Base-by-base conservation (phyloP, 2,113 vertebrate genomes). In the Mohoua ochrocephala region DNA sequence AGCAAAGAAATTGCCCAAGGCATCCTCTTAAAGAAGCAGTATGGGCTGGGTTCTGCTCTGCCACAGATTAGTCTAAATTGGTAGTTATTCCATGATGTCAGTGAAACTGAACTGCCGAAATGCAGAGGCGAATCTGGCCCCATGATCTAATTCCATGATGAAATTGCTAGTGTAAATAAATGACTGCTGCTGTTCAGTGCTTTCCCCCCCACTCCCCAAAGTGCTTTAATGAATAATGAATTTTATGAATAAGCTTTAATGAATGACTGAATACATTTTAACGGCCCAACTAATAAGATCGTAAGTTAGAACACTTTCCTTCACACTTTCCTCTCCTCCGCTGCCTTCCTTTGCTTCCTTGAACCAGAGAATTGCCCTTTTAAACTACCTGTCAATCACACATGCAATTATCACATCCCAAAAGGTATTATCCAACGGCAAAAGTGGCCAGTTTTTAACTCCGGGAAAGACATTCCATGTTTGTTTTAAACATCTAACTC, bases 211-310 rank as follows among this genome's bases (percentile, higher is more conserved):
- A 26, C n/a, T 78, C 87, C 68, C 60, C 70, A 39, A 86, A 97
- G 75, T 80, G 82, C 90, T 68, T 69, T 82, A 87, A 91, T 88
- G 95, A 96, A 93, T 77, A 71, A 95, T 88, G 89, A 85, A 82
- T 95, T 85, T 94, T 87, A 64, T 69, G 92, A 96, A 94, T 93
- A 96, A 93, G 88, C 82, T 92, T 94, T 95, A 93, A 81, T 93
- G 83, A 96, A 95, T 31, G 77, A 64, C 87, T 89, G 91, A 93
- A 94, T 89, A 49, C 35, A 73, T 90, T 94, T 91, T 96, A 95
- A 91, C 10, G 3, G 80, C 63, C 41, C 85, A 89, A 83, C 47
- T 80, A 94, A 79, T 42, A 71, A 81, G 80, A 93, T 50, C 2
- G 2, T 85, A 87, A 94, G 63, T 89, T 83, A 93, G 83, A 93